Base-by-base conservation (phyloP, 2,113 vertebrate genomes). In the Lynx canadensis region DNA sequence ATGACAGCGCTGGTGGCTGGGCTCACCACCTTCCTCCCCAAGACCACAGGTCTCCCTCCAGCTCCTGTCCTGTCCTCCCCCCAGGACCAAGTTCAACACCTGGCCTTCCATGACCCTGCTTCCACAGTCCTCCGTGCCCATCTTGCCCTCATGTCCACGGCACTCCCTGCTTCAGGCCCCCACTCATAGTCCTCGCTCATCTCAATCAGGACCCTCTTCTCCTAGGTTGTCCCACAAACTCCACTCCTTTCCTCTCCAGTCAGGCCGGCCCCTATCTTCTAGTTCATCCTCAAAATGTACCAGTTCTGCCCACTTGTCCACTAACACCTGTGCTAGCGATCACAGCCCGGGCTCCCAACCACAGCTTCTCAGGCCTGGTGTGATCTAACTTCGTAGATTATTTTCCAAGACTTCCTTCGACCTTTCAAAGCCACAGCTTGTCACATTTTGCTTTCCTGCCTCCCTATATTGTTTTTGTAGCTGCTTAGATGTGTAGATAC, bases 401-500 rank as follows among this genome's bases (percentile, higher is more conserved):
- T 38, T 90, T 68, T 13, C 45, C 6, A 3, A 78, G 74, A 31
- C 27, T 9, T 48, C 18, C 50, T 71, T 16, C 3, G 1, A 4
- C 10, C 1, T 7, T 21, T 38, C 3, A 12, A 79, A 74, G 25
- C 6, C n/a, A 12, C 4, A 2, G 6, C 11, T 33, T 41, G 27
- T 57, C 55, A 0, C 3, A 4, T 48, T 27, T 41, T 65, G 19
- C 55, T 38, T 48, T 52, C 63, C 45, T 41, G 19, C 18, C 4
- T 68, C 73, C 7, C 0, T 12, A 21, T 23, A 48, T 3, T 0
- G 0, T 14, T 38, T 25, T 16, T 23, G 11, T 1, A 3, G 5
- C 31, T 41, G 48, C 33, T 38, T 36, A 31, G 11, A 68, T 79
- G 7, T 2, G 1, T 2, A 4, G 57, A 21, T 60, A 60, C 3